These are phyloP conservation scores for Frankliniella fusca DNA, from an alignment of 2,888 invertebrate genomes.

Conservation along the genomic window DNA sequence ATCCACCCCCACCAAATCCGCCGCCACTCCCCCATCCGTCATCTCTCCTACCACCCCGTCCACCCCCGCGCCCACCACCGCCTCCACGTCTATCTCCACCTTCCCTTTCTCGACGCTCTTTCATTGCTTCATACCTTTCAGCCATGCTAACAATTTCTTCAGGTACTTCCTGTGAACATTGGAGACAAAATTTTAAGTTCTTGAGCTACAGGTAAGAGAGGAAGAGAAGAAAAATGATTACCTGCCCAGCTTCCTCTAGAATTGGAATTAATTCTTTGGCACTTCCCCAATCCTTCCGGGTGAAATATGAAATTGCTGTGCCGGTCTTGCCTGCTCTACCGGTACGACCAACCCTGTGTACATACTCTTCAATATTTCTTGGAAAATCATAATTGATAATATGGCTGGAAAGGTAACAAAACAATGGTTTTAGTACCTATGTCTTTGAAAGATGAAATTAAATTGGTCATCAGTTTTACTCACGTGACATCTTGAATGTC, in stretches of 20 bases:
- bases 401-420: conserved; percentile 52
- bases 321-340: conserved; percentile 87
- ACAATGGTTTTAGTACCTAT: not conserved
- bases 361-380: conserved; percentile 90
- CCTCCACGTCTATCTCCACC: conserved; percentile 48
- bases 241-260: conserved; percentile 77
- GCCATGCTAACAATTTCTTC: conserved; percentile 72
- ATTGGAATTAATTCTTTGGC: conserved; percentile 79
- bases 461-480: conserved; percentile 39
- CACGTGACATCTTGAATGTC: conserved; percentile 84
- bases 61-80: conserved; percentile 43
- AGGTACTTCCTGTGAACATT: conserved; percentile 62
- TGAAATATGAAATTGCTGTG: conserved; percentile 74
- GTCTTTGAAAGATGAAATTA: not conserved
- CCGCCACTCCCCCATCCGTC: conserved; percentile 41
- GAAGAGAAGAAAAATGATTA: conserved; percentile 39
- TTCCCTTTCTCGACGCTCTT: conserved; percentile 57
- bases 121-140: conserved; percentile 64
- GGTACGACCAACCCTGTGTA: conserved; percentile 92
- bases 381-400: conserved; percentile 93
- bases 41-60: conserved; percentile 43
- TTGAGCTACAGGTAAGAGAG: too few species aligned
- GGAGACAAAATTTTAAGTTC: not conserved
- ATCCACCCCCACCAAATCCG: conserved; percentile 35
- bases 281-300: conserved; percentile 75